A percentile compares a stretch with the other conserved stretches of the same genome.
These are phyloP conservation scores for Bellardia pandia DNA, from an alignment of 2,888 invertebrate species.

Conservation along the genomic window DNA sequence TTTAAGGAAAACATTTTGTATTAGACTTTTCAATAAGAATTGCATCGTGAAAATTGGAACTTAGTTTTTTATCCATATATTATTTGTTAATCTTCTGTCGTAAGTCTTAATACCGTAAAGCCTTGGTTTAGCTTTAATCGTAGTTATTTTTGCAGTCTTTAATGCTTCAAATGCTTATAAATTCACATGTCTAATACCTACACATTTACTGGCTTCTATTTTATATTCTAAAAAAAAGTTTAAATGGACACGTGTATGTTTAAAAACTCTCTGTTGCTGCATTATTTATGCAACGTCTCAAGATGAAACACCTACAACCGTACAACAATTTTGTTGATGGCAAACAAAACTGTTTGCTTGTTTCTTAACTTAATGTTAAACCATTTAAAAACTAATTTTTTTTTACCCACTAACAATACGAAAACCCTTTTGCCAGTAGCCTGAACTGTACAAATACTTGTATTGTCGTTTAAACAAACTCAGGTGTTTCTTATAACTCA, in stretches of 20 bases:
- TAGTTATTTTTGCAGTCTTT: too few species aligned
- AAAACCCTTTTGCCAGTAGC: not conserved
- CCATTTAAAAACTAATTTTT: not conserved
- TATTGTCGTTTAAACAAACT: not conserved
- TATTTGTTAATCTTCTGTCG: too few species aligned
- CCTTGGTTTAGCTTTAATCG: too few species aligned
- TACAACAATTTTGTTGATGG: not conserved
- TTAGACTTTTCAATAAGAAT: too few species aligned
- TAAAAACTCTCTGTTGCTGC: not conserved
- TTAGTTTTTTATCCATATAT: too few species aligned
- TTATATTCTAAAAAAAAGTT: not conserved
- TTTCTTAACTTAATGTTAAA: not conserved
- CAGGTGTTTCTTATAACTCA: conserved; percentile 16
- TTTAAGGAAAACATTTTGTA: too few species aligned
- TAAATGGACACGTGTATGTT: not conserved
- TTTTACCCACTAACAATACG: not conserved
- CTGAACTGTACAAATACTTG: not conserved
- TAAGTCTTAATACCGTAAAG: too few species aligned
- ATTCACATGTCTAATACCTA: not conserved
- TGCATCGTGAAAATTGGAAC: too few species aligned
- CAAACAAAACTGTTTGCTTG: not conserved
- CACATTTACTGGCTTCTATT: not conserved
- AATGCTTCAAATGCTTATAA: too few species aligned
- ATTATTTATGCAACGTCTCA: conserved; percentile 2
- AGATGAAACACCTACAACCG: not conserved